Evolutionary conservation across 2,888 invertebrate genomes (phyloP).

Genomic region (Drosophila prostipennis): DNA sequence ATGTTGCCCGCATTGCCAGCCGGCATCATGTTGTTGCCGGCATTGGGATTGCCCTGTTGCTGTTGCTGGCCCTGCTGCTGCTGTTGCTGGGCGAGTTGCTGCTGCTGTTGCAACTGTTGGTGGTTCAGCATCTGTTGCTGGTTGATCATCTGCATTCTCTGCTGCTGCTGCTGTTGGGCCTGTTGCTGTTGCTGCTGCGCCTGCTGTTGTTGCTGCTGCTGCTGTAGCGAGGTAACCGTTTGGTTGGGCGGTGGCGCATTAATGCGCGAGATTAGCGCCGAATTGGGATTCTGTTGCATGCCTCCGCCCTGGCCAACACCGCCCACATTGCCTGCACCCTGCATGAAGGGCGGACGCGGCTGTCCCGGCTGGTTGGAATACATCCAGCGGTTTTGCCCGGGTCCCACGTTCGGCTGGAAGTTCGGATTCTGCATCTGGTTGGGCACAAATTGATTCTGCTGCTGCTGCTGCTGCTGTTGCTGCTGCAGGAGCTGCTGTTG

Average conservation of each 20-base stretch:
- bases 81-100: conserved; percentile 52
- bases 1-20: conserved; percentile 57
- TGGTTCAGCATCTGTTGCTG: conserved; percentile 83
- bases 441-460: conserved; percentile 70
- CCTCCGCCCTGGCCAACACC: conserved; percentile 50
- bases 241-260: conserved; percentile 86
- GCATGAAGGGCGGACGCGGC: conserved; percentile 70
- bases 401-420: conserved; percentile 78
- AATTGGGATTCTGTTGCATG: conserved; percentile 82
- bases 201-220: conserved; percentile 84
- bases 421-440: conserved; percentile 80
- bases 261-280: conserved; percentile 87
- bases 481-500: conserved; percentile 69
- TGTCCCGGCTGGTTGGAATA: conserved; percentile 76
- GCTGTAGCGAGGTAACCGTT: conserved; percentile 79
- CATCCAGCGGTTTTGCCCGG: conserved; percentile 80
- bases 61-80: conserved; percentile 39
- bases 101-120: conserved; percentile 79
- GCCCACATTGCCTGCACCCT: conserved; percentile 53
- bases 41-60: conserved; percentile 72
- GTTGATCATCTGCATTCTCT: conserved; percentile 78
- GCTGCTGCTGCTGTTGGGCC: conserved; percentile 48
- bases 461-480: conserved; percentile 57
- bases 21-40: conserved; percentile 69
- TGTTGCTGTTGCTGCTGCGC: conserved; percentile 56